These are phyloP conservation scores for Muscicapa adusta DNA, from an alignment of 2,113 vertebrate species.

Conservation along the genomic window DNA sequence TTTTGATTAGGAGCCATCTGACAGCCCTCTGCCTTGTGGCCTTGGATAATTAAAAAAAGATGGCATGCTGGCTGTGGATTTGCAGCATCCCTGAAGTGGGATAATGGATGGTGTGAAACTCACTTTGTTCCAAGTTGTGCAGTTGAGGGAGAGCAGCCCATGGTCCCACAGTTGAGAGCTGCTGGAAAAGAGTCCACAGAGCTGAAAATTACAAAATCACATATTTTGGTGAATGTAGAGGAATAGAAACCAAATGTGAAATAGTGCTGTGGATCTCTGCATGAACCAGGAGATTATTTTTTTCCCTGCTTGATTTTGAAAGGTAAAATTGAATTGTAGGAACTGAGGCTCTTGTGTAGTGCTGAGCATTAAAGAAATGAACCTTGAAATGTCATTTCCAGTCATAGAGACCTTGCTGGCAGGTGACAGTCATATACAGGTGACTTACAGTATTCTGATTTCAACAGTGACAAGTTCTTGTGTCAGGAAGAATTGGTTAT, in stretches of 20 bases:
- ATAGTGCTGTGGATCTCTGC: neutral
- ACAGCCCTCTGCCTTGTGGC: neutral
- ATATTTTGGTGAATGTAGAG: neutral
- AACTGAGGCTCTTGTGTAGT: neutral
- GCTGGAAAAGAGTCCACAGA: neutral
- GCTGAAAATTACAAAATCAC: neutral
- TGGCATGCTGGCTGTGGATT: neutral
- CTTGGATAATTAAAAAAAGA: neutral
- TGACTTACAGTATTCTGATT: neutral
- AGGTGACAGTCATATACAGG: too few species aligned
- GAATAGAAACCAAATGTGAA: neutral
- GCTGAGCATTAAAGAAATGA: neutral
- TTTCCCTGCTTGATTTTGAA: neutral
- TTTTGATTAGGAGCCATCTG: neutral
- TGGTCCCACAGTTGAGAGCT: rapidly evolving
- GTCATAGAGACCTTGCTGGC: neutral
- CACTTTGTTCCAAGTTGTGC: neutral
- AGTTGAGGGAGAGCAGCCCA: neutral
- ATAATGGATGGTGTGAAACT: neutral
- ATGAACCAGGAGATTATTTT: neutral
- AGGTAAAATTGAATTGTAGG: rapidly evolving
- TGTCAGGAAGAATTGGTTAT: neutral
- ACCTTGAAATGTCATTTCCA: neutral
- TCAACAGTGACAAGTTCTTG: neutral
- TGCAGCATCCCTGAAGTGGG: neutral